A percentile compares a stretch with the other conserved stretches of the same genome.
These are phyloP conservation scores for Ciconia maguari DNA, from an alignment of 2,113 vertebrate genomes.

Conservation along the genomic window DNA sequence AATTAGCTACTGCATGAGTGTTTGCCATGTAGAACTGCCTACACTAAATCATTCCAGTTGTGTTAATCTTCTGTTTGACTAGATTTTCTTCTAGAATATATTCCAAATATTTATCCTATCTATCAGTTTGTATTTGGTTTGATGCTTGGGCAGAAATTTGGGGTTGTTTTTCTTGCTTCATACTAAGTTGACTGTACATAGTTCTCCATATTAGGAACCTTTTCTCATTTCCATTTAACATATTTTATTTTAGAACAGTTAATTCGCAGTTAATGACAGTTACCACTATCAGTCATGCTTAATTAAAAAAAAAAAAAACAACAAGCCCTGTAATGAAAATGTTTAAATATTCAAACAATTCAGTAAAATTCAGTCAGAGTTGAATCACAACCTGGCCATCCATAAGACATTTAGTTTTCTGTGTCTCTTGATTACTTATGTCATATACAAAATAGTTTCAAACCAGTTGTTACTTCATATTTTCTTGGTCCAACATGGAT, in stretches of 20 bases:
- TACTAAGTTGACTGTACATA: background rate
- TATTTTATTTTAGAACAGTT: background rate
- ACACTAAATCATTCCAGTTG: background rate
- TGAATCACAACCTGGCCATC: background rate
- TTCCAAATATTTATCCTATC: background rate
- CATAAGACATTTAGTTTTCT: background rate
- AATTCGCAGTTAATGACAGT: background rate
- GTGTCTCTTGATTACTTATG: background rate
- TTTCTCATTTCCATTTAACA: background rate
- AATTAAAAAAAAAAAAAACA: background rate
- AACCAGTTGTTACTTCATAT: background rate
- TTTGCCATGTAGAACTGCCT: background rate
- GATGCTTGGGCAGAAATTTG: background rate
- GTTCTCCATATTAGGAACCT: background rate
- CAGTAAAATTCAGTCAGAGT: background rate
- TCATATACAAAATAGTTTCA: background rate
- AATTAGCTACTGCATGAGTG: background rate
- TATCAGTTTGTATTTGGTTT: background rate
- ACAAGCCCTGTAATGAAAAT: background rate
- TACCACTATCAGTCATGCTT: background rate
- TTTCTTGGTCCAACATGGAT: background rate
- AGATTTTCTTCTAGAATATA: background rate
- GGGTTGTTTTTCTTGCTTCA: background rate
- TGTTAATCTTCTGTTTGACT: background rate
- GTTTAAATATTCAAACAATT: background rate